These are phyloP conservation scores for Artemia franciscana DNA, from an alignment of 1,140 invertebrate species.

Conservation along the genomic window DNA sequence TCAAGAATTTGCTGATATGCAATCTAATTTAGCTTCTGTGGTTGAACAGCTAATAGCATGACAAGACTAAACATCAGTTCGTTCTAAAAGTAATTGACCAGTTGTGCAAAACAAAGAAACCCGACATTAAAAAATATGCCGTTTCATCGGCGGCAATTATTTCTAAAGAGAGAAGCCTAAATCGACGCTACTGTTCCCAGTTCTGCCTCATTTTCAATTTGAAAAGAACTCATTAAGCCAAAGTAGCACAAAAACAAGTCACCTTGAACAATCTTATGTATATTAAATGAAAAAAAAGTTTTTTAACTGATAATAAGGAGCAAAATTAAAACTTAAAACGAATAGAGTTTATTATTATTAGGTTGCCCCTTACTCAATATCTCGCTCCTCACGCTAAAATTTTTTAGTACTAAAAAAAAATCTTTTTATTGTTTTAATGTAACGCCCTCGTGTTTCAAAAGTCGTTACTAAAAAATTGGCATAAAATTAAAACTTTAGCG, in stretches of 20 bases:
- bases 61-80: background rate
- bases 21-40: background rate
- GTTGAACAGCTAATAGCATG: background rate
- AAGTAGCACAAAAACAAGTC: background rate
- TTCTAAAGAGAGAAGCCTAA: background rate
- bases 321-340: background rate
- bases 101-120: background rate
- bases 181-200: background rate
- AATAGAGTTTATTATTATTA: background rate
- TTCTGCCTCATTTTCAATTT: background rate
- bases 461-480: too few species aligned
- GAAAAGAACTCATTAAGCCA: background rate
- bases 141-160: background rate
- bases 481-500: too few species aligned
- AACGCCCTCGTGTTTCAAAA: too few species aligned
- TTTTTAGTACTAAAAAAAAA: background rate
- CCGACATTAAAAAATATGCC: background rate
- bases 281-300: background rate
- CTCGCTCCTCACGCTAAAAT: background rate
- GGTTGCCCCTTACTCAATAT: too few species aligned
- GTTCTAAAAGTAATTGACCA: background rate
- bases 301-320: too few species aligned
- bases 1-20: background rate
- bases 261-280: background rate
- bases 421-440: too few species aligned